A percentile compares a stretch with the other conserved stretches of the same genome.
Conservation (phyloP, 53 echinoderm and acorn worm genomes). For the Zoroaster sp. region DNA sequence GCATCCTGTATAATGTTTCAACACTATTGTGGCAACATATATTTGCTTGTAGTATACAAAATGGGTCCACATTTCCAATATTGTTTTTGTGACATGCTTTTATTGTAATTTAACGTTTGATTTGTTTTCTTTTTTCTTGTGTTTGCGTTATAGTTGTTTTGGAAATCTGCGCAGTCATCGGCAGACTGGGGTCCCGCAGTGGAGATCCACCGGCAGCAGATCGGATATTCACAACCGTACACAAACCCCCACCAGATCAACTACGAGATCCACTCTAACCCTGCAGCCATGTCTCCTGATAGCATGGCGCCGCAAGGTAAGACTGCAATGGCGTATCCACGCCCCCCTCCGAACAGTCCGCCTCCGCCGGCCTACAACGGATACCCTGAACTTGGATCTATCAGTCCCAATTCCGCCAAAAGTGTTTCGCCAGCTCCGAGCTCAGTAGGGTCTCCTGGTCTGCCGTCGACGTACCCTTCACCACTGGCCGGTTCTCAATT, state of each 20-base stretch:
- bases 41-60: no score
- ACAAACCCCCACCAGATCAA: neutral
- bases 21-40: no score
- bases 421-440: conserved; percentile 20
- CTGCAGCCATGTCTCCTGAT: neutral
- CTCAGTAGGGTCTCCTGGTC: conserved; percentile 9
- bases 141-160: conserved; percentile 26
- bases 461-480: conserved; percentile 1
- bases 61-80: no score
- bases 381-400: neutral
- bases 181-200: conserved; percentile 56
- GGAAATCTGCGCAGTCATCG: conserved; percentile 34
- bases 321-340: neutral
- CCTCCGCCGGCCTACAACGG: conserved; percentile 28
- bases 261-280: conserved; percentile 34
- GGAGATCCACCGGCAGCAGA: conserved; percentile 35
- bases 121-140: neutral
- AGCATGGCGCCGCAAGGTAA: neutral
- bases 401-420: conserved; percentile 14
- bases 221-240: neutral
- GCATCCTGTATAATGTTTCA: no score
- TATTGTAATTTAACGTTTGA: neutral
- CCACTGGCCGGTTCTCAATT: neutral
- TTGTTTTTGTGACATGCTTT: neutral
- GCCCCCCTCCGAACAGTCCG: neutral